A percentile compares a stretch with the other conserved stretches of the same genome.
phyloP scores from a whole-genome alignment of 2,888 invertebrate species.

The Camponotus fellah region DNA sequence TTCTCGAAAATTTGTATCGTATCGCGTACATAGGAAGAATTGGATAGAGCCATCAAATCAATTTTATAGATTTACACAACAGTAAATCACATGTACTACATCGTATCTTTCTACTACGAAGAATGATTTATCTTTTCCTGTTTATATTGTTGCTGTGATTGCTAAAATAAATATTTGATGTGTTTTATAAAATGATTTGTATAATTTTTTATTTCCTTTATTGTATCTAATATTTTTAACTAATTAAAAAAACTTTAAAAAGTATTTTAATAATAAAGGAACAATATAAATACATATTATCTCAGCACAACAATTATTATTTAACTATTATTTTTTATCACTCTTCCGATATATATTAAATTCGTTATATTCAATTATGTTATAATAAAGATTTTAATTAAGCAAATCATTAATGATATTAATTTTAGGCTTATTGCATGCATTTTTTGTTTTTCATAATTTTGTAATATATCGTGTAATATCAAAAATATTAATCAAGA shows the following conservation, averaged over 20 bases:
- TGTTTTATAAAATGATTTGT: background rate
- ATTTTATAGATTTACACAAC: conserved; percentile 34
- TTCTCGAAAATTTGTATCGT: conserved; percentile 21
- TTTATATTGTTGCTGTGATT: background rate
- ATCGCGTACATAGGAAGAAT: conserved; percentile 13
- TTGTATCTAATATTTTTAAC: background rate
- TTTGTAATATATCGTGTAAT: background rate
- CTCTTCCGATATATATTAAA: too few relatives aligned
- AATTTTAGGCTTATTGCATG: background rate
- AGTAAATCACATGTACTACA: conserved; percentile 2
- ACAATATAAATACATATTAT: background rate
- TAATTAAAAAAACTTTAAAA: background rate
- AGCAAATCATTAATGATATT: background rate
- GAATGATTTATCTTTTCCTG: background rate
- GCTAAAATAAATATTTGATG: background rate
- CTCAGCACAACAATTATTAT: background rate
- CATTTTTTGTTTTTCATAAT: conserved; percentile 9
- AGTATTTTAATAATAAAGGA: background rate
- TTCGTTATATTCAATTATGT: background rate
- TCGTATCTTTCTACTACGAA: background rate
- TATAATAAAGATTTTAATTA: conserved; percentile 7
- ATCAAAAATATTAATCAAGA: background rate
- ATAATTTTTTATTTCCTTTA: background rate
- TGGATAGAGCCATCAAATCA: conserved; percentile 7
- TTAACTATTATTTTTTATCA: background rate